Conservation (phyloP, 2,888 invertebrate species). For the Nipponacmea schrenckii region DNA sequence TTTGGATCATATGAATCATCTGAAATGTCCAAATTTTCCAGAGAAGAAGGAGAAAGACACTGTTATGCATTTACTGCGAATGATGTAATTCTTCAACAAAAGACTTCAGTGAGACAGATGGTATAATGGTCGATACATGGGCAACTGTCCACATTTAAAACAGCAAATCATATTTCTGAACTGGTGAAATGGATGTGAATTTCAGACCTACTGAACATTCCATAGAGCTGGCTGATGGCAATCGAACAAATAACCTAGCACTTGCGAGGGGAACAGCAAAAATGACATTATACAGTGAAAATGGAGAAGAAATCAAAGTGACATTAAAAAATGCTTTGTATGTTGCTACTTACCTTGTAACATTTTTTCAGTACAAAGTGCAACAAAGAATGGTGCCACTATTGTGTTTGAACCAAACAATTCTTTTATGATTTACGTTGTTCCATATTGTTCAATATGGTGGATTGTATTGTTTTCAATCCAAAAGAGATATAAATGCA, state of each 20-base stretch:
- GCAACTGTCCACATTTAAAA: too few species aligned
- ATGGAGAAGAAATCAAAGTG: slow-evolving; percentile 11
- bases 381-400: slow-evolving; percentile 26
- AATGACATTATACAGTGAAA: slow-evolving; percentile 18
- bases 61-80: too few species aligned
- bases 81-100: too few species aligned
- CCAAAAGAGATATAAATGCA: not conserved
- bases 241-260: slow-evolving; percentile 24
- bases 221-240: slow-evolving; percentile 37
- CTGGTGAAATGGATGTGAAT: slow-evolving; percentile 4
- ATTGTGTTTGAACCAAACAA: slow-evolving; percentile 25
- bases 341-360: slow-evolving; percentile 29
- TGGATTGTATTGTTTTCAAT: slow-evolving; percentile 21
- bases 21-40: too few species aligned
- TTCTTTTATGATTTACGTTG: slow-evolving; percentile 15
- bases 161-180: too few species aligned
- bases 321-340: slow-evolving; percentile 29
- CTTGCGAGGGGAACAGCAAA: slow-evolving; percentile 21
- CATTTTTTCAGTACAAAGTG: slow-evolving; percentile 39
- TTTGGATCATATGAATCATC: too few species aligned
- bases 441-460: slow-evolving; percentile 30
- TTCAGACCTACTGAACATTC: slow-evolving; percentile 29
- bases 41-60: too few species aligned
- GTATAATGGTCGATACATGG: too few species aligned
- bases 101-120: too few species aligned